These are phyloP conservation scores for Hyla sarda DNA, from an alignment of 2,113 vertebrate species.

Conservation along the genomic window DNA sequence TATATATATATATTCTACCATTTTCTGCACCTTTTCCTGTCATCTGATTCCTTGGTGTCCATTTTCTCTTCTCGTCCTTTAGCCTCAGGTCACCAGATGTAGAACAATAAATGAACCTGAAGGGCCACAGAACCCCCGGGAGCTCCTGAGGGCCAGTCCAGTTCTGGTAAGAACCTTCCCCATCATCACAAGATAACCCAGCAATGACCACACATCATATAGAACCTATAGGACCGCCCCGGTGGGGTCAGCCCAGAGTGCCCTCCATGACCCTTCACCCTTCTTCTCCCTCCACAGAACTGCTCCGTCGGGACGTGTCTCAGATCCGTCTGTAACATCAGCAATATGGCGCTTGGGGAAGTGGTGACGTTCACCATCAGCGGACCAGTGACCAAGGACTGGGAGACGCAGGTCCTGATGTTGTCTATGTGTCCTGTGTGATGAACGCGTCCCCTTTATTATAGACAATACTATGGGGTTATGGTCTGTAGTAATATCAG, in stretches of 20 bases:
- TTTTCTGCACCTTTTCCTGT: not conserved
- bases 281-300: constrained; percentile 13
- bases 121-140: not conserved
- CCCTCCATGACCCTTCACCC: not conserved
- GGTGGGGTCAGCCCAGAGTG: too few relatives aligned
- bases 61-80: not conserved
- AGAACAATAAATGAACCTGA: not conserved
- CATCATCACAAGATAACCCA: not conserved
- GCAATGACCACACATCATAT: too few relatives aligned
- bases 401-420: constrained; percentile 4
- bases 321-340: not conserved
- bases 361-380: constrained; percentile 29
- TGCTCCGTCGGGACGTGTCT: constrained; percentile 16
- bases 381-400: constrained; percentile 22
- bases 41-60: not conserved
- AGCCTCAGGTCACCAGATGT: constrained; percentile 1
- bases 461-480: not conserved
- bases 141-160: not conserved
- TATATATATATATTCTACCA: too few relatives aligned
- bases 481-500: not conserved
- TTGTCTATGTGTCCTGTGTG: too few relatives aligned
- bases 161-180: constrained; percentile 28
- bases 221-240: too few relatives aligned
- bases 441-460: not conserved
- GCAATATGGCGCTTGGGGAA: not conserved